Evolutionary conservation across 2,113 vertebrate species (phyloP).

Genomic region (Balaenoptera acutorostrata): DNA sequence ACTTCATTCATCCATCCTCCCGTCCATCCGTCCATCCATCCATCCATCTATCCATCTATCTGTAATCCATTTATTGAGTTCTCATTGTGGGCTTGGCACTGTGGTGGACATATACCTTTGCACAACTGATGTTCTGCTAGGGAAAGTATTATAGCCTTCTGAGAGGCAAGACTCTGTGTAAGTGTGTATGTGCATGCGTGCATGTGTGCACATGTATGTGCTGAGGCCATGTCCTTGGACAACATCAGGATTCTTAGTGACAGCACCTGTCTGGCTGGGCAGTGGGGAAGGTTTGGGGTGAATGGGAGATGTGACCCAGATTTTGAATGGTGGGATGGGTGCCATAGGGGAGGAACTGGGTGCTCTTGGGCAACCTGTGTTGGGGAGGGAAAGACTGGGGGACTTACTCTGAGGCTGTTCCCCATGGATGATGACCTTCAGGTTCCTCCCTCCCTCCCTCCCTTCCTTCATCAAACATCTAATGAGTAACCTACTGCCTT

Average conservation of each 20-base stretch:
- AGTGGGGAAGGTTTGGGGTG: background rate
- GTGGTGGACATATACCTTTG: background rate
- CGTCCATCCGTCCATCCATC: background rate
- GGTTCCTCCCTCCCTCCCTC: background rate
- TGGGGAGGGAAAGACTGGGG: background rate
- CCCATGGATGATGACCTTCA: background rate
- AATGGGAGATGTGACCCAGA: background rate
- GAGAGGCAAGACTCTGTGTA: background rate
- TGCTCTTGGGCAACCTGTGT: background rate
- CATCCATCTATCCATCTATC: background rate
- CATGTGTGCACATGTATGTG: background rate
- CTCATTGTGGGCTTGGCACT: background rate
- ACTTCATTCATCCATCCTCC: background rate
- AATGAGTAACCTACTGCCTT: background rate
- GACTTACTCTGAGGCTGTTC: background rate
- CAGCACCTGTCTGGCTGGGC: background rate
- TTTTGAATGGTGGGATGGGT: background rate
- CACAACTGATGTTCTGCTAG: background rate
- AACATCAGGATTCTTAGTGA: background rate
- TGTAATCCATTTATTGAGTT: background rate
- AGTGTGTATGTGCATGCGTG: background rate
- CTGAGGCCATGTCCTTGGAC: background rate
- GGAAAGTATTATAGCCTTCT: background rate
- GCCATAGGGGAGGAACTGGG: background rate
- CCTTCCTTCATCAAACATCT: background rate